Evolutionary conservation across 2,888 invertebrate species (phyloP).

Genomic region (Epinotia brunnichana): DNA sequence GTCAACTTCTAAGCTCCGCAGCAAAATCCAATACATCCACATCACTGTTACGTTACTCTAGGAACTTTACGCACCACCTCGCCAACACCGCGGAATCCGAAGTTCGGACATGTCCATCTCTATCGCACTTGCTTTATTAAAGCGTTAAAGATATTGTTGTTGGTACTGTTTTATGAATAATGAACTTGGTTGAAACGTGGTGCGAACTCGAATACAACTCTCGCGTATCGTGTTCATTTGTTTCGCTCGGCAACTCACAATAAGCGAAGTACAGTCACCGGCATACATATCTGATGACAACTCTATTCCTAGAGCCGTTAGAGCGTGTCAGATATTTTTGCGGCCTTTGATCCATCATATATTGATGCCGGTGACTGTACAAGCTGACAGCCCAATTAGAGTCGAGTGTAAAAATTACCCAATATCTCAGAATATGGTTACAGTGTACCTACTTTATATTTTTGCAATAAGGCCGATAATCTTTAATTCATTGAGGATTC

Average conservation of each 20-base stretch:
- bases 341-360: too few relatives aligned
- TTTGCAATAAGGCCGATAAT: background rate
- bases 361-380: too few relatives aligned
- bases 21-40: constrained; percentile 4
- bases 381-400: background rate
- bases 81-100: background rate
- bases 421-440: background rate
- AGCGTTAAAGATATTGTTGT: too few relatives aligned
- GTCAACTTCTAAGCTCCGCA: constrained; percentile 87
- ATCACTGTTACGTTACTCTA: constrained; percentile 9
- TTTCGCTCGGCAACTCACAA: background rate
- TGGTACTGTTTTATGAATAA: background rate
- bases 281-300: too few relatives aligned
- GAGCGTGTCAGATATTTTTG: too few relatives aligned
- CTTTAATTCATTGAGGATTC: background rate
- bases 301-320: too few relatives aligned
- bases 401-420: background rate
- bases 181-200: too few relatives aligned
- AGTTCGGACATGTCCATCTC: background rate
- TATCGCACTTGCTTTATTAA: too few relatives aligned
- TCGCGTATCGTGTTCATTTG: constrained; percentile 2
- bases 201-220: background rate
- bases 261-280: background rate
- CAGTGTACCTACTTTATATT: background rate
- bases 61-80: background rate